Evolutionary conservation across 1,140 invertebrate species (phyloP), one percentile per base, ranked within the genome.

Genomic region (Drosophila santomea): DNA sequence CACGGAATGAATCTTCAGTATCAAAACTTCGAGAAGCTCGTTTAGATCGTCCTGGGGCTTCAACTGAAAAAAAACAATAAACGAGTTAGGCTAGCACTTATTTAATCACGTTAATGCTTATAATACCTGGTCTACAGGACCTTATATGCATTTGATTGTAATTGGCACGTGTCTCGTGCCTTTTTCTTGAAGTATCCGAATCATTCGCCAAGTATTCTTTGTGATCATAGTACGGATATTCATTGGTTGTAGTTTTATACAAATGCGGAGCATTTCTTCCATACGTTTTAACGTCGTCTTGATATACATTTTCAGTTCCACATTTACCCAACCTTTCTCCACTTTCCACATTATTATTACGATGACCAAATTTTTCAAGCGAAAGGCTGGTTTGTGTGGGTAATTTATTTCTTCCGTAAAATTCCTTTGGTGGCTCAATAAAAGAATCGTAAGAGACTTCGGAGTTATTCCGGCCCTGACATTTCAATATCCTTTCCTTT

Each of bases 31-130:
- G 25, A 25, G 4, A 4, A 25, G 25, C 4, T 25, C 4, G 4
- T 25, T 14, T 5, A 61, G 12, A 3, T 17, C 3, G 8, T 58
- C n/a, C 39, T 14, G 5, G 8, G 8, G 3, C 3, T 4, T 15
- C 3, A 58, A 5, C 54, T 61, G 23, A 39, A 14, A 12, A 12
- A 20, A 39, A 59, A 59, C 2, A 61, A 38, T 59, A 20, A 2
- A 28, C 23, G 12, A 28, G 14, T 61, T 61, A 59, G 23, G 39
- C 52, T 25, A 25, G n/a, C 28, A 3, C 8, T 28, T 11, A 12
- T 39, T 59, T 5, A 17, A 17, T 6, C 4, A 32, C 3, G 12
- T 20, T 4, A 7, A 39, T 2, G 3, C 8, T 12, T 39, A 39
- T 25, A 20, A 11, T 59, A 61, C 59, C 59, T 39, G 14, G 17